Base-by-base conservation (phyloP, 2,888 invertebrate species). In the Urechis unicinctus region DNA sequence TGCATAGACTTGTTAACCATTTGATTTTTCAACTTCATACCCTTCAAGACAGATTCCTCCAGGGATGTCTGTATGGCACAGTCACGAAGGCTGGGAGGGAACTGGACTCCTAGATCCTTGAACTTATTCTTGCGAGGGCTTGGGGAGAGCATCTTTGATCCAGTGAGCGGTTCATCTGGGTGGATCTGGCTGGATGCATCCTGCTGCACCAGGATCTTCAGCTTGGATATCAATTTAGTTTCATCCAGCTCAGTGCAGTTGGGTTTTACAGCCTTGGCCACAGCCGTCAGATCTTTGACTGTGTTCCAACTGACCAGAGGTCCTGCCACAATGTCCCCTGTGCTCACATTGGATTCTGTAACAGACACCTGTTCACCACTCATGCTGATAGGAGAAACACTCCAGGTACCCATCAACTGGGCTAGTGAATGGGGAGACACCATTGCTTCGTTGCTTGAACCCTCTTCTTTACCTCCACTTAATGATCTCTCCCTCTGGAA, bases 31-130 rank as follows among this genome's bases (percentile, higher is more conserved):
- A n/a, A n/a, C n/a, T n/a, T n/a, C 22, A 43, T 47, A 9, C 26
- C n/a, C 31, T 41, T 56, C 31, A n/a, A 49, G 21, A 36, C 53
- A 44, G 51, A 47, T 31, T 50, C 53, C 26, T 53, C 48, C 13
- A 59, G 46, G 3, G 62, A 62, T 17, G 62, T 62, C 56, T 62
- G 62, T 26, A 59, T 50, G 3, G 52, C 51, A 25, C 51, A 47
- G 47, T 62, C 59, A 4, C 42, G 54, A 9, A 53, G 47, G 25
- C 28, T 42, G 9, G 59, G 55, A 13, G 60, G 55, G 42, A 52
- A 55, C 48, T 59, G 59, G 31, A n/a, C n/a, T n/a, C n/a, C n/a
- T n/a, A n/a, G n/a, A n/a, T n/a, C n/a, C n/a, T n/a, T n/a, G n/a
- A n/a, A n/a, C n/a, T n/a, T n/a, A n/a, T n/a, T n/a, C n/a, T n/a